Percentiles rank a stretch among this genome's conserved stretches.
These are phyloP conservation scores for Tarsius wallacei DNA, from an alignment of 2,797 vertebrate genomes.

Conservation along the genomic window DNA sequence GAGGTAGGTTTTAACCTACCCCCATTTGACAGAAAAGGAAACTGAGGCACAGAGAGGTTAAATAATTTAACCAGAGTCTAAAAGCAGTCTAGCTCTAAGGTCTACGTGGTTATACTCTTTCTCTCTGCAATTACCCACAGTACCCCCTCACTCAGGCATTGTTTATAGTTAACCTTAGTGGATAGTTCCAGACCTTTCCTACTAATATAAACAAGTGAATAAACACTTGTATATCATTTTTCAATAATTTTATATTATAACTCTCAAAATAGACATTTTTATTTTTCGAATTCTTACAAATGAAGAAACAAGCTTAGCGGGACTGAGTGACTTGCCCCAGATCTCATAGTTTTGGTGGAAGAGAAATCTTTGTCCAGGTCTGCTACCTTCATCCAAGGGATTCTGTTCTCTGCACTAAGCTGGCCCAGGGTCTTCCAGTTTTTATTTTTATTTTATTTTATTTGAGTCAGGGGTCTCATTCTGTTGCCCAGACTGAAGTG, in stretches of 20 bases:
- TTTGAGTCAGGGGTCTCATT: too few relatives aligned
- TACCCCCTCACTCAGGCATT: fast-evolving
- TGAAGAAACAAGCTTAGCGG: conserved; percentile 39
- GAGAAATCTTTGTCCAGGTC: neutral
- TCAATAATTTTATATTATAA: conserved; percentile 5
- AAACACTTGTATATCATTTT: neutral
- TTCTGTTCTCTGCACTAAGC: neutral
- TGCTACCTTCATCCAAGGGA: neutral
- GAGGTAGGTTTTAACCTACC: neutral
- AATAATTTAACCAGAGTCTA: neutral
- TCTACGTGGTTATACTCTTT: neutral
- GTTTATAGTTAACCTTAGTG: neutral
- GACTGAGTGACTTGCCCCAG: neutral
- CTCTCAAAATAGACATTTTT: neutral
- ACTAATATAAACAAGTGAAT: neutral
- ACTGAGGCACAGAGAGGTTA: neutral
- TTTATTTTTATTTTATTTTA: too few relatives aligned
- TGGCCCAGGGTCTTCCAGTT: neutral
- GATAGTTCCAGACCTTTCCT: neutral
- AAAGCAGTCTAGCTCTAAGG: neutral
- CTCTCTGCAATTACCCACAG: too few relatives aligned
- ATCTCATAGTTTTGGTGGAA: neutral
- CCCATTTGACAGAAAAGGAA: neutral
- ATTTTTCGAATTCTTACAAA: neutral
- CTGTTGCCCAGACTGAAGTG: too few relatives aligned